phyloP scores from a whole-genome alignment of 1,140 invertebrate genomes.

The Dufourea novaeangliae region DNA sequence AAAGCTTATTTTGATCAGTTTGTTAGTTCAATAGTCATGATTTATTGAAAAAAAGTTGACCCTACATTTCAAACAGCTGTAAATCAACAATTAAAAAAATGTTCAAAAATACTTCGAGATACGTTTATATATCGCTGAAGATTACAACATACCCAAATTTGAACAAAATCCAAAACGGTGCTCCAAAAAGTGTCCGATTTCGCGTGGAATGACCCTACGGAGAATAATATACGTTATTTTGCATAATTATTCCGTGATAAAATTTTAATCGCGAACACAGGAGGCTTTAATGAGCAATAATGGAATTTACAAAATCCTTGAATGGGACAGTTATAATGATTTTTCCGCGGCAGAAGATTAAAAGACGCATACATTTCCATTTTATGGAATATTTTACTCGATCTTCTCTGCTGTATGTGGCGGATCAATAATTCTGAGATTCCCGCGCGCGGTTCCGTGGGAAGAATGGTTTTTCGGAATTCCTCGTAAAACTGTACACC shows the following conservation, averaged over 20 bases:
- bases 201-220: no score
- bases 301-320: background rate
- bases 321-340: slow-evolving; percentile 11
- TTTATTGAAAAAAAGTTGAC: no score
- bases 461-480: slow-evolving; percentile 36
- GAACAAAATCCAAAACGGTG: no score
- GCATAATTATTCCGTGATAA: background rate
- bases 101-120: no score
- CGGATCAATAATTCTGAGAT: slow-evolving; percentile 44
- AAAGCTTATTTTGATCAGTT: no score
- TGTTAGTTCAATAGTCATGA: no score
- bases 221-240: background rate
- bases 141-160: no score
- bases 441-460: background rate
- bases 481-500: slow-evolving; percentile 22
- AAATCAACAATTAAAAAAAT: no score
- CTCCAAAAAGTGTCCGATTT: no score
- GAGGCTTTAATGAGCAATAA: slow-evolving; percentile 9
- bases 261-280: slow-evolving; percentile 1
- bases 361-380: slow-evolving; percentile 35
- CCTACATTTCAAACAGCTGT: no score
- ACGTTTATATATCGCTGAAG: no score
- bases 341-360: slow-evolving; percentile 17
- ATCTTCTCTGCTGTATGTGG: slow-evolving; percentile 16
- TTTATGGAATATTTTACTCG: slow-evolving; percentile 42